phyloP scores from a whole-genome alignment of 2,113 vertebrate species.

The Ophthalmolycus amberensis region DNA sequence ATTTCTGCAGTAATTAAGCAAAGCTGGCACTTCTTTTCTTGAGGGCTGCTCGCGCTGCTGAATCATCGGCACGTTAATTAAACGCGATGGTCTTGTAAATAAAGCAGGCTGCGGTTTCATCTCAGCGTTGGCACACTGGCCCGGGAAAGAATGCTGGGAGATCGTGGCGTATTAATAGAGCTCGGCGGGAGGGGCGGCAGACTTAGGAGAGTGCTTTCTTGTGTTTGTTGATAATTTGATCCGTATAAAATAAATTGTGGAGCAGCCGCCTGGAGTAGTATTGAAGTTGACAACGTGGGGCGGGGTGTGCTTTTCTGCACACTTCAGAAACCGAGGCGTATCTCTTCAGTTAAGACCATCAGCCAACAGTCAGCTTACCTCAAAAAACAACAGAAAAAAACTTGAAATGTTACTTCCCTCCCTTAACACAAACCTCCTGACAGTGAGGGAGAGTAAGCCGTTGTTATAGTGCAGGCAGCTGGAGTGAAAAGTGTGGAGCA shows the following conservation, averaged over 20 bases:
- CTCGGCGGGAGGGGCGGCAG: background rate
- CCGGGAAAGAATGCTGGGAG: constrained; percentile 57
- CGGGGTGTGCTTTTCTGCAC: constrained; percentile 1
- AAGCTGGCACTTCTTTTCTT: constrained; percentile 74
- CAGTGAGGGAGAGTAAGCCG: constrained; percentile 55
- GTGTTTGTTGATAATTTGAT: constrained; percentile 67
- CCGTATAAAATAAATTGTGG: constrained; percentile 44
- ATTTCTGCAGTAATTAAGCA: constrained; percentile 80
- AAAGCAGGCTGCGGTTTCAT: constrained; percentile 70
- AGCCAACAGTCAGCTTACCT: constrained; percentile 19
- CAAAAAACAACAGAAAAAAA: constrained; percentile 1
- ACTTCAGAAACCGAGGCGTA: constrained; percentile 24
- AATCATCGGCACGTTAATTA: constrained; percentile 76
- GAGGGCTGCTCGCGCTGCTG: constrained; percentile 66
- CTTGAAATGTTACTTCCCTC: constrained; percentile 31
- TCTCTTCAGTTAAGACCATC: constrained; percentile 37
- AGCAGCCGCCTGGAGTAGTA: constrained; percentile 15
- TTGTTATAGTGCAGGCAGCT: constrained; percentile 65
- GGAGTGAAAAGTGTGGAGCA: constrained; percentile 51
- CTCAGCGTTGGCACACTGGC: constrained; percentile 66
- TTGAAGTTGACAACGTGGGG: constrained; percentile 29
- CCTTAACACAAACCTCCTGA: constrained; percentile 57
- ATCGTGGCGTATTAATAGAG: constrained; percentile 62
- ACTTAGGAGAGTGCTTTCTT: constrained; percentile 47
- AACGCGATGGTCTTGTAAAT: constrained; percentile 79